Evolutionary conservation across 2,113 vertebrate species (phyloP).

Genomic region (Seriola aureovittata): DNA sequence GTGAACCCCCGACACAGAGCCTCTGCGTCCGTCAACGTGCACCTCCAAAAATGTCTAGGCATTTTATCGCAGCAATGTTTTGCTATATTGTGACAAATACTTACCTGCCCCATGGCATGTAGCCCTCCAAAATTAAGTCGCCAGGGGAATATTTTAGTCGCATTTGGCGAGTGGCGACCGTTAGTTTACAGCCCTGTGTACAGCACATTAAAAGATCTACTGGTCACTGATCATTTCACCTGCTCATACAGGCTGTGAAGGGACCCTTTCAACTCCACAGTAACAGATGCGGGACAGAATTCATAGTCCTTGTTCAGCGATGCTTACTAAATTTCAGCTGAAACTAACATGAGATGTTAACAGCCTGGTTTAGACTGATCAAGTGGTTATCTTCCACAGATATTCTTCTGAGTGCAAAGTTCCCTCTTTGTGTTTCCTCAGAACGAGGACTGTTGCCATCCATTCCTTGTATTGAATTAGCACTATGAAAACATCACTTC

Average conservation of each 20-base stretch:
- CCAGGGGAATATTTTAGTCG: too few relatives aligned
- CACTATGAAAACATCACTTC: not conserved
- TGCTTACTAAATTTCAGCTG: not conserved
- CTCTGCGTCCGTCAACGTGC: too few relatives aligned
- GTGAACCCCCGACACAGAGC: too few relatives aligned
- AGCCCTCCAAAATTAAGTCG: too few relatives aligned
- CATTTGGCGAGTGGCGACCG: too few relatives aligned
- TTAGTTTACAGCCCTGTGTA: too few relatives aligned
- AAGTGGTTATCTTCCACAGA: not conserved
- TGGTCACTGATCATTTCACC: not conserved
- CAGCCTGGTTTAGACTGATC: not conserved
- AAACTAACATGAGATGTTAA: not conserved
- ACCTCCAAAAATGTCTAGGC: too few relatives aligned
- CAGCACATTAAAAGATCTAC: not conserved
- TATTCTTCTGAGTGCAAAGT: not conserved
- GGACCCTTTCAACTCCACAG: not conserved
- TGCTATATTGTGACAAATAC: too few relatives aligned
- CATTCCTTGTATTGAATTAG: not conserved
- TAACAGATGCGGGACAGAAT: not conserved
- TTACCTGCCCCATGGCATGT: too few relatives aligned
- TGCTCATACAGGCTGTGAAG: not conserved
- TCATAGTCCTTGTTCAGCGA: not conserved
- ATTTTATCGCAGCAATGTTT: too few relatives aligned
- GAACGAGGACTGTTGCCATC: not conserved
- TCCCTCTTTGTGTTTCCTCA: conserved; percentile 1